phyloP scores from a whole-genome alignment of 1,140 invertebrate genomes.

The Cepaea nemoralis region DNA sequence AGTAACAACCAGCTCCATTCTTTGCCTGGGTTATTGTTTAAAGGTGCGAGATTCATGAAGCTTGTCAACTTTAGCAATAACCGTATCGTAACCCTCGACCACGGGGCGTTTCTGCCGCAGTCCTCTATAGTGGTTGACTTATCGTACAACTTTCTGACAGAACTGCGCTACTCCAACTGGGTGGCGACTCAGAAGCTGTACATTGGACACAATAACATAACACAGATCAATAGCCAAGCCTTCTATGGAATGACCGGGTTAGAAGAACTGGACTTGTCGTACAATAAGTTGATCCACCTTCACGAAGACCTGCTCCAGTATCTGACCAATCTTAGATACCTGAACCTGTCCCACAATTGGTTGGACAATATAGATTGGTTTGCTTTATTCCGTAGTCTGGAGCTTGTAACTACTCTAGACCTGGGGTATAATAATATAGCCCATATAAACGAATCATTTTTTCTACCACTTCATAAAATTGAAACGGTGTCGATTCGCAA shows the following conservation, averaged over 20 bases:
- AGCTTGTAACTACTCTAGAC: conserved; percentile 50
- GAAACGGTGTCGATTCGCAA: conserved; percentile 44
- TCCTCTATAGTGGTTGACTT: conserved; percentile 59
- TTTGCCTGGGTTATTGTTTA: conserved; percentile 53
- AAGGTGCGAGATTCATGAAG: conserved; percentile 44
- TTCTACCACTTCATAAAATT: conserved; percentile 44
- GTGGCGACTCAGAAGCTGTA: conserved; percentile 46
- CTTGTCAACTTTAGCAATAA: conserved; percentile 61
- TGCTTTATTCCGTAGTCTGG: conserved; percentile 47
- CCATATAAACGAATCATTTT: conserved; percentile 40
- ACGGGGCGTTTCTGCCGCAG: conserved; percentile 52
- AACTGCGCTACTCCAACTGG: conserved; percentile 55
- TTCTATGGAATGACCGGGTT: conserved; percentile 57
- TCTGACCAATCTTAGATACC: conserved; percentile 45
- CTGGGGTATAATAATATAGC: conserved; percentile 55
- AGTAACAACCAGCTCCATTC: conserved; percentile 53
- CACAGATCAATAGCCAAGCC: conserved; percentile 45
- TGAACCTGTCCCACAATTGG: conserved; percentile 54
- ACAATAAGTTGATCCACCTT: conserved; percentile 52
- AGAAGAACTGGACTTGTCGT: conserved; percentile 50
- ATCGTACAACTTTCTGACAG: conserved; percentile 57
- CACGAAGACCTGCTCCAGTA: conserved; percentile 52
- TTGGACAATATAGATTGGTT: conserved; percentile 40
- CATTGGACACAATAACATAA: conserved; percentile 52
- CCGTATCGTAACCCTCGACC: conserved; percentile 50